A percentile compares a stretch with the other conserved stretches of the same genome.
These are phyloP conservation scores for Paraescarpia echinospica DNA, from an alignment of 1,140 invertebrate species.

Conservation along the genomic window DNA sequence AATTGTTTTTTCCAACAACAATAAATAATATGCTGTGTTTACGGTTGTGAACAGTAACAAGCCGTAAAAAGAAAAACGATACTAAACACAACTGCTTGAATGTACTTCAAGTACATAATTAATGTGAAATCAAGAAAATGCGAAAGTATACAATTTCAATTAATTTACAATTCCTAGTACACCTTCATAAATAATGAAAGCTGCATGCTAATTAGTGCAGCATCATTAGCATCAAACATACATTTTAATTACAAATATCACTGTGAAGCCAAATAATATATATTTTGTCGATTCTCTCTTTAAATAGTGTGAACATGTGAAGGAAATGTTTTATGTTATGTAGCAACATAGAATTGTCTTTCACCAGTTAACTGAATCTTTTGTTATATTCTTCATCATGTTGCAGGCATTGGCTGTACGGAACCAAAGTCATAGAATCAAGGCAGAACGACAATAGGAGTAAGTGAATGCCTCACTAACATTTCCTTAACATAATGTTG, in stretches of 20 bases:
- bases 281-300: not conserved
- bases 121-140: not conserved
- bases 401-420: conserved; percentile 83
- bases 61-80: too few relatives aligned
- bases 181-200: too few relatives aligned
- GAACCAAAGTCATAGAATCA: conserved; percentile 51
- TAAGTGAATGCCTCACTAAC: too few relatives aligned
- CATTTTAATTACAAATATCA: not conserved
- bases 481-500: too few relatives aligned
- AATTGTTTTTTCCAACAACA: too few relatives aligned
- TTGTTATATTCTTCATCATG: conserved; percentile 19
- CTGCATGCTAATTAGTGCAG: not conserved
- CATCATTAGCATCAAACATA: not conserved
- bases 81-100: not conserved
- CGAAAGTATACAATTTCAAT: not conserved
- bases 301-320: not conserved
- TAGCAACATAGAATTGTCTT: not conserved
- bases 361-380: not conserved
- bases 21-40: too few relatives aligned
- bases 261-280: too few relatives aligned
- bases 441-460: not conserved
- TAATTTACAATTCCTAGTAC: too few relatives aligned
- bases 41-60: too few relatives aligned
- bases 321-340: not conserved
- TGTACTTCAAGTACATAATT: not conserved